Conservation (phyloP, 2,113 vertebrate species). For the Nibea coibor region DNA sequence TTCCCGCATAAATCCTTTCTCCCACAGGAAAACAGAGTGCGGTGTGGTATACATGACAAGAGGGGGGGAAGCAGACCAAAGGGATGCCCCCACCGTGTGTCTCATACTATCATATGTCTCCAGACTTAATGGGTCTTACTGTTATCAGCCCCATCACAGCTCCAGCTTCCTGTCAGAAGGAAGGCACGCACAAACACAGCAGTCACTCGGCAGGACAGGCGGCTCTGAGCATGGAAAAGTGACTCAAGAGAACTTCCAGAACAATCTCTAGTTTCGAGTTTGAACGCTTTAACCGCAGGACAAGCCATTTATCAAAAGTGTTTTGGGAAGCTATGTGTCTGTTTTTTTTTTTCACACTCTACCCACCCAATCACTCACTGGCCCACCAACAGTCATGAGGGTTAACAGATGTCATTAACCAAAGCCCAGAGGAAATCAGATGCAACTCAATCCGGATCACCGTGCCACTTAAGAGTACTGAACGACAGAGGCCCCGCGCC, state of each 20-base stretch:
- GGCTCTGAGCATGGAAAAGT: conserved; percentile 31
- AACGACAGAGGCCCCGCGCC: conserved; percentile 59
- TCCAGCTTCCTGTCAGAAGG: conserved; percentile 75
- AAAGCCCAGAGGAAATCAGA: conserved; percentile 68
- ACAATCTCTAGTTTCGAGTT: conserved; percentile 2
- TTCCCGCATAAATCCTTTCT: neutral
- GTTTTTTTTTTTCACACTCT: conserved; percentile 13
- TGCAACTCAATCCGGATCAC: conserved; percentile 66
- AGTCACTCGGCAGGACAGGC: conserved; percentile 45
- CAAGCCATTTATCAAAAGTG: neutral
- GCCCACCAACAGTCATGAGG: conserved; percentile 53
- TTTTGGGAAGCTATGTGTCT: neutral
- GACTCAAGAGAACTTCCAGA: conserved; percentile 3
- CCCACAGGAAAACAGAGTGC: conserved; percentile 49
- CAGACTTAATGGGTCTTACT: conserved; percentile 73
- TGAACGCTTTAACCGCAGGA: neutral
- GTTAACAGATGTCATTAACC: conserved; percentile 69
- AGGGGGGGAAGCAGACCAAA: conserved; percentile 43
- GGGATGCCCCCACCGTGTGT: conserved; percentile 65
- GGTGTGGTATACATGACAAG: conserved; percentile 48
- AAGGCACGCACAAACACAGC: conserved; percentile 70
- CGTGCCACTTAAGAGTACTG: conserved; percentile 47
- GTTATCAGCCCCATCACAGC: conserved; percentile 75
- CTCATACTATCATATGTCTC: conserved; percentile 76
- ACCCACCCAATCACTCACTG: neutral